phyloP scores from a whole-genome alignment of 2,797 vertebrate species.

The Triplophysa bombifrons region DNA sequence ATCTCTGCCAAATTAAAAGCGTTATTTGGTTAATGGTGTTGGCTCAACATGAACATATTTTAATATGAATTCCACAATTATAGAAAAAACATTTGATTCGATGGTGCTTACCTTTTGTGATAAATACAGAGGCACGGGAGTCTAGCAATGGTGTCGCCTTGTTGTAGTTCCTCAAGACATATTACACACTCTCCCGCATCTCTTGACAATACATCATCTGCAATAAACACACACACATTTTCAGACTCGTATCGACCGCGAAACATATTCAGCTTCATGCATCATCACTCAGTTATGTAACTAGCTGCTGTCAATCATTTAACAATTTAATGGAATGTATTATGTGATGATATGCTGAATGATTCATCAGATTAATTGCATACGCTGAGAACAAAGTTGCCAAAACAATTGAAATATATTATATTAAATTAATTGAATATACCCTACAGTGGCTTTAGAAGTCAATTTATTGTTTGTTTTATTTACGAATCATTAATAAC shows the following conservation, averaged over 20 bases:
- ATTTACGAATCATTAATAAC: background rate
- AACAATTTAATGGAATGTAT: background rate
- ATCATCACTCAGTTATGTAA: background rate
- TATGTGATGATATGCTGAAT: background rate
- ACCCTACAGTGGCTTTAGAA: background rate
- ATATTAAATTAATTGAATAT: background rate
- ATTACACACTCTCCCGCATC: conserved; percentile 97
- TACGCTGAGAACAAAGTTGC: background rate
- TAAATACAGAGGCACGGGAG: conserved; percentile 99
- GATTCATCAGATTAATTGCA: background rate
- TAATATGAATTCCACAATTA: background rate
- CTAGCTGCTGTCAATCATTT: background rate
- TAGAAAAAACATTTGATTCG: conserved; percentile 47
- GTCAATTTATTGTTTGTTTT: background rate
- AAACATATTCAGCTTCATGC: background rate
- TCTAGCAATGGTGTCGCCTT: conserved; percentile 97
- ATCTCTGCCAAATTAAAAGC: background rate
- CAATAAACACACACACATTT: conserved; percentile 53
- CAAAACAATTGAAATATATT: background rate
- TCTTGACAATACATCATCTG: conserved; percentile 95
- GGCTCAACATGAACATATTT: background rate
- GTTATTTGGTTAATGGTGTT: background rate
- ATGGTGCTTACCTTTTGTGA: conserved; percentile 90
- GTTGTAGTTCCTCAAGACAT: conserved; percentile 97
- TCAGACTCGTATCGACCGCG: conserved; percentile 38